Percentiles rank a stretch among this genome's conserved stretches.
Evolutionary conservation across 1,140 invertebrate genomes (phyloP).

Genomic region (Orius laevigatus): DNA sequence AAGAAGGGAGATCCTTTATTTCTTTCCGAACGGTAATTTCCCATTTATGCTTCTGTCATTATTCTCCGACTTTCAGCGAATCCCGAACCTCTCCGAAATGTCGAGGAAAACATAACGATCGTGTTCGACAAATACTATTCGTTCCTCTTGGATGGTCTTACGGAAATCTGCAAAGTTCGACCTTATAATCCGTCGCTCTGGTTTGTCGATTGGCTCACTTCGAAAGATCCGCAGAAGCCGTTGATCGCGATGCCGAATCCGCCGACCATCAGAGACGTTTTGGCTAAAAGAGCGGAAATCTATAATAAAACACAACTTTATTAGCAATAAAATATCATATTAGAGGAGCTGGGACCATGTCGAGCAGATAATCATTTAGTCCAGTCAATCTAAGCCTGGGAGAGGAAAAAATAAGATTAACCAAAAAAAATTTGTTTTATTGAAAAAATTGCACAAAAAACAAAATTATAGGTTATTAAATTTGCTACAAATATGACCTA

Average conservation of each 20-base stretch:
- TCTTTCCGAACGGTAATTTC: constrained; percentile 13
- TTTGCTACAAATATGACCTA: no score
- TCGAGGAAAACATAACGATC: constrained; percentile 1
- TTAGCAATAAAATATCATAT: no score
- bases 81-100: neutral
- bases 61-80: neutral
- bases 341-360: no score
- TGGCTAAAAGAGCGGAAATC: no score
- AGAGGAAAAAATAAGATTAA: no score
- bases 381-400: no score
- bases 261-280: neutral
- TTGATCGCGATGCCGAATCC: constrained; percentile 1
- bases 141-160: neutral
- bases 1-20: constrained; percentile 11
- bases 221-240: neutral
- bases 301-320: no score
- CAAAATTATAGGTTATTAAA: no score
- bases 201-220: neutral
- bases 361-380: no score
- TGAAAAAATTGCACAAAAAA: no score
- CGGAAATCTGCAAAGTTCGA: constrained; percentile 5
- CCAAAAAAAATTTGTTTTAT: no score
- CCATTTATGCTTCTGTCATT: neutral
- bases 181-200: constrained; percentile 1
- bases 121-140: neutral